Base-by-base conservation (phyloP, 2,888 invertebrate species). In the Thymelicus lineola region DNA sequence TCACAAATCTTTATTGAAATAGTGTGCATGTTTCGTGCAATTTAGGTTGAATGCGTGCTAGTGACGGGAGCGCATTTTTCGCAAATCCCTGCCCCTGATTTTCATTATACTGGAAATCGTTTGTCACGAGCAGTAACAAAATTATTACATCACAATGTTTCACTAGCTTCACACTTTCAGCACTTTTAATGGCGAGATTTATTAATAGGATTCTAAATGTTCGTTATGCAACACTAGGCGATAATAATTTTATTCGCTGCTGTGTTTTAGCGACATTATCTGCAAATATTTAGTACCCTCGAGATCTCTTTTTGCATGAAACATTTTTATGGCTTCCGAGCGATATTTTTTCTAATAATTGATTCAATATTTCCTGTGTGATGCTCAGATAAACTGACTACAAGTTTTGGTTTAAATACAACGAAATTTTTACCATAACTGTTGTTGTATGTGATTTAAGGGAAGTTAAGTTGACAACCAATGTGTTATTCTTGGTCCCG, bases 41-140 rank as follows among this genome's bases (percentile, higher is more conserved):
- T 66, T 66, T 59, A 50, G 38, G 59, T 55, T 59, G 59, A 66
- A 66, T 66, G 59, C 35, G 80, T 79, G 57, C 60, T 60, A 60
- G 70, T 62, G 66, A 64, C 60, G 62, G 38, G 12, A 42, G n/a
- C 53, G 64, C 50, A n/a, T 66, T 66, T 42, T 42, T 38, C 42
- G 50, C 28, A 53, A 66, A 50, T 66, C 38, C 50, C 60, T 59
- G 66, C 50, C 60, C 50, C 60, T 66, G 66, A 66, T 66, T 66
- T 66, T 66, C 60, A 66, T 66, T 53, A 66, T 50, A 50, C 66
- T 50, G 50, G 20, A 50, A 66, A 20, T 66, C 66, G 66, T 66
- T 66, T 66, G 66, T 66, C 66, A 66, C 50, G 66, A 50, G 15
- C 66, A 42, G 59, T 20, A 60, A 66, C 48, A 28, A 66, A 66